Percentiles rank a stretch among this genome's conserved stretches.
phyloP scores from a whole-genome alignment of 2,113 vertebrate species.

The Tinamus guttatus region DNA sequence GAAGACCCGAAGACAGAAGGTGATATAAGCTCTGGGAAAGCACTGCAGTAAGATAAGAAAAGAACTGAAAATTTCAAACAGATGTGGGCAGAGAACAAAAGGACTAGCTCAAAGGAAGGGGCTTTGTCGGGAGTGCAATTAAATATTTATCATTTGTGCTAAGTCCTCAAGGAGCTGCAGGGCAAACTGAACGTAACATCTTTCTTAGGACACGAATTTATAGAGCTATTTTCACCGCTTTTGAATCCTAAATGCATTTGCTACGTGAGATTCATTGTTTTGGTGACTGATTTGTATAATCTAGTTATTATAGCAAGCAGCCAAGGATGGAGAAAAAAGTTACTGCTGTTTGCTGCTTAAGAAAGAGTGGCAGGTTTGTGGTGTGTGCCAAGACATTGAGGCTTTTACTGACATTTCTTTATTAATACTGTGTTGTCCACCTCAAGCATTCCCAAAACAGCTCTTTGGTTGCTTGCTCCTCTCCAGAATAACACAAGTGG shows the following conservation, averaged over 20 bases:
- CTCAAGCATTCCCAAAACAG: not conserved
- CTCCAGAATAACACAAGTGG: not conserved
- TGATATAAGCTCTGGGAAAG: not conserved
- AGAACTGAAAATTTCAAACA: not conserved
- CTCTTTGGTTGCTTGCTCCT: not conserved
- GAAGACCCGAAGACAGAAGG: not conserved
- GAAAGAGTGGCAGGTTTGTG: not conserved
- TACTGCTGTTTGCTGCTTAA: not conserved
- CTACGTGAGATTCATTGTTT: not conserved
- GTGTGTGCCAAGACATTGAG: fast-evolving
- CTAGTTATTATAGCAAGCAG: not conserved
- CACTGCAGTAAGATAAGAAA: not conserved
- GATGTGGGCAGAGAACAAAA: not conserved
- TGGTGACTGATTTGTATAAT: not conserved
- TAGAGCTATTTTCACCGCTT: not conserved
- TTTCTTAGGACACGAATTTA: not conserved
- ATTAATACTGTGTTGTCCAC: not conserved
- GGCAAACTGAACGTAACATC: not conserved
- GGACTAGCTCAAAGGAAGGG: not conserved
- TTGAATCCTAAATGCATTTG: not conserved
- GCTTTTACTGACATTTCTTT: not conserved
- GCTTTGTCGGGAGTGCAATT: not conserved
- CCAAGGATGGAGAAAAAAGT: not conserved
- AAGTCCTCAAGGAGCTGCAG: not conserved
- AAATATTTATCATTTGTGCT: not conserved